Conservation (phyloP, 2,888 invertebrate genomes). For the Dione vanillae region DNA sequence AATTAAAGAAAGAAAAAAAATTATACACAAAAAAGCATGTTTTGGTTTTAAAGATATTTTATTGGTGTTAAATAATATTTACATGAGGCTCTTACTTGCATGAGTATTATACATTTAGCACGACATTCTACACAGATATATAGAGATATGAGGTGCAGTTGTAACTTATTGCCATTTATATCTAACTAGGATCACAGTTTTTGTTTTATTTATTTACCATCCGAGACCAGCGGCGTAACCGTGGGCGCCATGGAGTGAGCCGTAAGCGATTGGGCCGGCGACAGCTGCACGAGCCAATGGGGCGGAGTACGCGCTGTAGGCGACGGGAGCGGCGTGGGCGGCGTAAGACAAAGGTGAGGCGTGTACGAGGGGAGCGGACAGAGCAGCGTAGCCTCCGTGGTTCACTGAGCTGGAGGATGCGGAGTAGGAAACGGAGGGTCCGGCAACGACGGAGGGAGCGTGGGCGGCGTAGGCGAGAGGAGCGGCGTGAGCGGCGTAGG, state of each 20-base stretch:
- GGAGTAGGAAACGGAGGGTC: slow-evolving; percentile 50
- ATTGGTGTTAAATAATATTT: slow-evolving; percentile 39
- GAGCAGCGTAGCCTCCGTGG: slow-evolving; percentile 46
- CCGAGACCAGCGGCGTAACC: slow-evolving; percentile 46
- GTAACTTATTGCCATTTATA: slow-evolving; percentile 23
- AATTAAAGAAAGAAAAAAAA: too few species aligned
- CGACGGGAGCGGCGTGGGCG: slow-evolving; percentile 43
- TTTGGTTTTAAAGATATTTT: slow-evolving; percentile 3
- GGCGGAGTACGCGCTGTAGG: slow-evolving; percentile 43
- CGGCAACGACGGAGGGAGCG: slow-evolving; percentile 6
- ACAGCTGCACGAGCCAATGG: slow-evolving; percentile 47
- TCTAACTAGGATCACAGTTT: slow-evolving; percentile 37
- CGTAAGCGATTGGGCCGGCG: slow-evolving; percentile 49
- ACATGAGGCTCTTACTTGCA: slow-evolving; percentile 39
- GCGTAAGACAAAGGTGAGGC: slow-evolving; percentile 43
- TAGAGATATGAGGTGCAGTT: not conserved
- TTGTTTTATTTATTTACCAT: slow-evolving; percentile 28
- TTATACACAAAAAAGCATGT: not conserved
- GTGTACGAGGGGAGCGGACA: slow-evolving; percentile 28
- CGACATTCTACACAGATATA: slow-evolving; percentile 8
- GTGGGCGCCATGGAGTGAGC: slow-evolving; percentile 43
- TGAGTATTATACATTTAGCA: slow-evolving; percentile 27
- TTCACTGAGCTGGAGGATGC: slow-evolving; percentile 54
- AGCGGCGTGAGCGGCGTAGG: slow-evolving; percentile 42
- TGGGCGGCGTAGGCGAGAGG: slow-evolving; percentile 21